These are phyloP conservation scores for Oegoconia quadripuncta DNA, from an alignment of 2,888 invertebrate species.

Conservation along the genomic window DNA sequence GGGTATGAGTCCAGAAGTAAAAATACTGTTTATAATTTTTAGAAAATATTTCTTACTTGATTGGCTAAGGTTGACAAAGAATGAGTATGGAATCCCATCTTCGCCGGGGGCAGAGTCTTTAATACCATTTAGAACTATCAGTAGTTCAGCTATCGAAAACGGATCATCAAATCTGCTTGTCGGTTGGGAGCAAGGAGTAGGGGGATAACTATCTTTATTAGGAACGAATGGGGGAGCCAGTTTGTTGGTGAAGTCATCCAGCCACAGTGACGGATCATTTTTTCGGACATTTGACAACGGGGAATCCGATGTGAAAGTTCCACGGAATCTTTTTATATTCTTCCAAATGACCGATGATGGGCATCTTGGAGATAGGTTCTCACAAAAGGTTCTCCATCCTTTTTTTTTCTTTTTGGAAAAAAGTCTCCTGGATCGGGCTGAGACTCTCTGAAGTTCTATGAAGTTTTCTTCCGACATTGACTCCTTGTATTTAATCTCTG, in stretches of 20 bases:
- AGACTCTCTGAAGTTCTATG: constrained; percentile 1
- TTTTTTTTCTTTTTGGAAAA: constrained; percentile 10
- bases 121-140: constrained; percentile 5
- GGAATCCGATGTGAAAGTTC: neutral
- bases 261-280: constrained; percentile 1
- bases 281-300: neutral
- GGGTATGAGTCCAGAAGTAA: constrained; percentile 5
- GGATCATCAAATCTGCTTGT: constrained; percentile 2
- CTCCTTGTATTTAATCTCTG: constrained; percentile 2
- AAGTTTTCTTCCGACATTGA: constrained; percentile 10
- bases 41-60: constrained; percentile 1
- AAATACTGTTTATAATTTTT: constrained; percentile 10
- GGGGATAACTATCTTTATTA: neutral
- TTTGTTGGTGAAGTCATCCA: constrained; percentile 2
- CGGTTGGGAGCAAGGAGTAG: neutral
- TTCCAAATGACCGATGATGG: constrained; percentile 11
- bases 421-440: constrained; percentile 8
- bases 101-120: constrained; percentile 13
- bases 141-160: constrained; percentile 15
- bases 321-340: constrained; percentile 7
- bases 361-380: constrained; percentile 10
- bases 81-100: constrained; percentile 21
- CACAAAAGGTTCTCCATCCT: constrained; percentile 14
- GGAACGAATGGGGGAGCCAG: constrained; percentile 9
- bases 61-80: neutral